Conservation (phyloP, 1,140 invertebrate species). For the Pogonomyrmex barbatus region DNA sequence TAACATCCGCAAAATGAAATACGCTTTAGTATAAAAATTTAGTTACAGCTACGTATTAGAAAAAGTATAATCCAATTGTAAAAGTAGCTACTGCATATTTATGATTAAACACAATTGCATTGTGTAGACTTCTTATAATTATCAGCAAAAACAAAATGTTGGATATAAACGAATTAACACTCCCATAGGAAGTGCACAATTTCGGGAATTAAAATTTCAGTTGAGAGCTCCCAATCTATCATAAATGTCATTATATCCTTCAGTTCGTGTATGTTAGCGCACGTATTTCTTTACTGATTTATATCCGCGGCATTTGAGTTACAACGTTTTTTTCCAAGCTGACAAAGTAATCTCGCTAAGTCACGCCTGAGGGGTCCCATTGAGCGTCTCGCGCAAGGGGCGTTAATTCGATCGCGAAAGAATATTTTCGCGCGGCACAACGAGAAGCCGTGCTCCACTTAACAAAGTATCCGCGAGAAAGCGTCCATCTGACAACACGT, state of each 20-base stretch:
- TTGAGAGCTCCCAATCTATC: constrained; percentile 26
- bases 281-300: constrained; percentile 60
- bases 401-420: constrained; percentile 40
- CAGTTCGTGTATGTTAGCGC: constrained; percentile 15
- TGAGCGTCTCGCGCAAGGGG: constrained; percentile 40
- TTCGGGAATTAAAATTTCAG: constrained; percentile 57
- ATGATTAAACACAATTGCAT: constrained; percentile 38
- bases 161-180: constrained; percentile 59
- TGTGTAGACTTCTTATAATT: constrained; percentile 24
- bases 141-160: constrained; percentile 17
- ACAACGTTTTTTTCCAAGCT: constrained; percentile 47
- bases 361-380: constrained; percentile 56
- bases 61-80: constrained; percentile 14
- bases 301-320: constrained; percentile 39
- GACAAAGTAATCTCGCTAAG: constrained; percentile 60
- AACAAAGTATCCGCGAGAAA: constrained; percentile 45
- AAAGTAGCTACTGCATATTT: constrained; percentile 17
- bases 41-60: neutral
- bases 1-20: neutral
- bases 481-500: constrained; percentile 48
- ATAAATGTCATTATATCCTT: constrained; percentile 60
- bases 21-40: neutral
- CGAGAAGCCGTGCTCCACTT: constrained; percentile 47
- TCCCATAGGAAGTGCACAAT: constrained; percentile 13
- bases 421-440: constrained; percentile 43